Evolutionary conservation across 2,888 invertebrate species (phyloP), one percentile per base, ranked within the genome.

Genomic region (Parascotia fuliginaria): DNA sequence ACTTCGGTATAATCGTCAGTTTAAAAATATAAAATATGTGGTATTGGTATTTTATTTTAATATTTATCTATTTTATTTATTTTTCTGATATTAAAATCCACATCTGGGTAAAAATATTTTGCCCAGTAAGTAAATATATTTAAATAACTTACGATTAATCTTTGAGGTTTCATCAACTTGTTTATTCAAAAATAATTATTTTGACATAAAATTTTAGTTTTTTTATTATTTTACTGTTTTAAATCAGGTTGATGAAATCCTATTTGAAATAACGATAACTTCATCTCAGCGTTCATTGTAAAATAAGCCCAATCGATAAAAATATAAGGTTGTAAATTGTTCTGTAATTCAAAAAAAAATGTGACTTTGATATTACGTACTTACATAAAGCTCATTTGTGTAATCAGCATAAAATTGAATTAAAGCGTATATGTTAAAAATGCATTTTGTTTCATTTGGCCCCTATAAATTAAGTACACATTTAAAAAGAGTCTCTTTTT

Each of bases 241-340:
- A 5, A 48, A 55, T 50, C 57, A 51, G 37, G 55, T 69, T 60
- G 55, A 55, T 47, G 55, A 55, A 55, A 53, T 52, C 47, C 5
- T 19, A 41, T 56, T 64, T 55, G 44, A 54, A 45, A 53, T 50
- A 44, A 60, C 28, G 50, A 58, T 55, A 62, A 59, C 56, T 50
- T 66, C 73, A 62, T 70, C 62, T 72, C 58, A 61, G 48, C 62
- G 48, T 19, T 79, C 87, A 87, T 85, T 89, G 89, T 89, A 89
- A 80, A 83, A 77, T 83, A 82, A 75, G 67, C 70, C 79, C 79
- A 79, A 74, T 76, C 66, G 40, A 48, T 79, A 84, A 80, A 55
- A 41, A 49, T 65, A 71, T 90, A 89, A 91, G 90, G 87, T 89
- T 91, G 90, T 91, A 91, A 85, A 89, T 87, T 85, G 76, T 83